Base-by-base conservation (phyloP, 2,888 invertebrate genomes). In the Meiosimyza platycephala region DNA sequence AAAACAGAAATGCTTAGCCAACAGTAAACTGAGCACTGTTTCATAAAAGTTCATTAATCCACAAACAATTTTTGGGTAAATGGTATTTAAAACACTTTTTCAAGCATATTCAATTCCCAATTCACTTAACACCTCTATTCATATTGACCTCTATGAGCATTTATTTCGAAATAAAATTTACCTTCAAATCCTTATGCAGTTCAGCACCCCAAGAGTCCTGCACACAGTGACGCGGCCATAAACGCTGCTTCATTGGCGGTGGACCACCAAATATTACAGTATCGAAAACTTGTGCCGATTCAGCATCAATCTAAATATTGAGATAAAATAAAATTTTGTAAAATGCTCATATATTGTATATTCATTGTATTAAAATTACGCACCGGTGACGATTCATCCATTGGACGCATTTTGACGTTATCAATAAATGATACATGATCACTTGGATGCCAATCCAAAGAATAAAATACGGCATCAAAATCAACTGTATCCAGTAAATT, bases 201-300 rank as follows among this genome's bases (percentile, higher is more conserved):
- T 98, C 94, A 0, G 98, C 94, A 6, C 99, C 99, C 96, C 96
- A 96, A 0, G 96, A 93, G 80, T 95, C 94, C 87, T 98, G 97
- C 12, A 98, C 96, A 87, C 98, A 99, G 87, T 99, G 99, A 1
- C 94, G 90, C 12, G 98, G 99, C 97, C 98, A 99, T 62, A 99
- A 89, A 16, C 94, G 92, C 88, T 98, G 98, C 81, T 93, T 93
- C 90, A 94, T 92, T 47, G 93, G 90, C 12, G 95, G 94, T 9
- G 94, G 93, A 2, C 95, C 95, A 72, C 93, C 93, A 88, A 98
- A 98, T 74, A 94, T 91, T n/a, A 98, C 97, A 0, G 95, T 95
- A 86, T 98, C 98, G 84, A 95, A 95, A 1, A 94, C 92, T 82
- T 93, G 91, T 0, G 94, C 95, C 66, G 92, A 92, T 80, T 94